These are phyloP conservation scores for Cyprinodon diabolis DNA, from an alignment of 2,797 vertebrate genomes.

Conservation along the genomic window DNA sequence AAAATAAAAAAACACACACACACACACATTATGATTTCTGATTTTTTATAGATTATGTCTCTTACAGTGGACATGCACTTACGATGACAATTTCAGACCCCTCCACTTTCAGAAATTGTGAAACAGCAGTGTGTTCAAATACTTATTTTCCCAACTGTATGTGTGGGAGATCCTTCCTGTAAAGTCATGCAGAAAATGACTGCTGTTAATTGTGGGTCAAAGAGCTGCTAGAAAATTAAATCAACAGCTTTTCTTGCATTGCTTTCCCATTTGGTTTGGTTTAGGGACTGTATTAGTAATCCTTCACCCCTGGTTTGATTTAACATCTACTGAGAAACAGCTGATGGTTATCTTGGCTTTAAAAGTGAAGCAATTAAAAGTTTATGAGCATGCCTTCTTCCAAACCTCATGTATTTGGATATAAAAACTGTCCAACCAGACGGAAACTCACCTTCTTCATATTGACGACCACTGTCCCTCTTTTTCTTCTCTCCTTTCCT, in stretches of 20 bases:
- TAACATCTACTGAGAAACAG: neutral
- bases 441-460: slow-evolving; percentile 64
- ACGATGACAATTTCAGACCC: too few species aligned
- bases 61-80: too few species aligned
- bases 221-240: neutral
- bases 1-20: too few species aligned
- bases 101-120: neutral
- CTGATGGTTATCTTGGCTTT: neutral
- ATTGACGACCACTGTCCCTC: slow-evolving; percentile 40
- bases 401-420: neutral
- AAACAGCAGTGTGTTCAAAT: neutral
- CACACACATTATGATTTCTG: too few species aligned
- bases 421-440: neutral
- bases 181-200: neutral
- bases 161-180: neutral
- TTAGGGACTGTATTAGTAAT: neutral
- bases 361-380: neutral
- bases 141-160: neutral
- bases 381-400: neutral
- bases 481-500: slow-evolving; percentile 67
- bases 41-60: too few species aligned
- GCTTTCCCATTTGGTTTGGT: neutral
- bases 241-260: neutral
- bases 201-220: neutral
- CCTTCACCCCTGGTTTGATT: neutral